Percentiles rank a stretch among this genome's conserved stretches.
Conservation (phyloP, 2,113 vertebrate species). For the Gavia stellata region DNA sequence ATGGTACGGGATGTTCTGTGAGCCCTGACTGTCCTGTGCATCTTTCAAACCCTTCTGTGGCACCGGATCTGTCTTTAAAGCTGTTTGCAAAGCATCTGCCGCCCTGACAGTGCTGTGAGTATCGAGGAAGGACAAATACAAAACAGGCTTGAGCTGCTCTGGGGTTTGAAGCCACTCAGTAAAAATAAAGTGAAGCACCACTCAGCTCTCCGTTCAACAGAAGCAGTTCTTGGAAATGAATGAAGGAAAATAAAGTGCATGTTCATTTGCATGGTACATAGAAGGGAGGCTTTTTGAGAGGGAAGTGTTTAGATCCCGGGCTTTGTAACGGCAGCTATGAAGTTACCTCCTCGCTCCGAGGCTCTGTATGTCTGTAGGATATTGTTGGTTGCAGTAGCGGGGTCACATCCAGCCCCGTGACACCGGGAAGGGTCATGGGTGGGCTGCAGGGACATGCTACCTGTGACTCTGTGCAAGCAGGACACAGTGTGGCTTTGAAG, state of each 20-base stretch:
- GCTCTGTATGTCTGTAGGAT: not conserved
- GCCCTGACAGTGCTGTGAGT: not conserved
- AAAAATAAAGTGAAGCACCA: conserved; percentile 20
- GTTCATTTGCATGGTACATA: not conserved
- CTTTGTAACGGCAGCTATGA: not conserved
- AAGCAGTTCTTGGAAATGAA: not conserved
- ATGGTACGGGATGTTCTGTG: accelerated
- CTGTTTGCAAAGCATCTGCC: not conserved
- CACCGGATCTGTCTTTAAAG: not conserved
- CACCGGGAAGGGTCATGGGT: accelerated
- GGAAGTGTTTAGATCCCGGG: accelerated
- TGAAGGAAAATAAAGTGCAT: not conserved
- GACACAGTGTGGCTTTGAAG: not conserved
- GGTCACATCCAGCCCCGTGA: not conserved
- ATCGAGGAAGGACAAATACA: not conserved
- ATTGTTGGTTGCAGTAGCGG: accelerated
- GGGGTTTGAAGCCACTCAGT: not conserved
- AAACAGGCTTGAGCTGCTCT: not conserved
- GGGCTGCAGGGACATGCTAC: not conserved
- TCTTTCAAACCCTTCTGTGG: not conserved
- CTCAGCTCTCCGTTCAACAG: not conserved
- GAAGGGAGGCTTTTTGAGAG: not conserved
- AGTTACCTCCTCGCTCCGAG: accelerated
- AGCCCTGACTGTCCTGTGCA: not conserved
- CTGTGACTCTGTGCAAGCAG: not conserved